Evolutionary conservation across 2,888 invertebrate genomes (phyloP).

Genomic region (Mythimna ferrago): DNA sequence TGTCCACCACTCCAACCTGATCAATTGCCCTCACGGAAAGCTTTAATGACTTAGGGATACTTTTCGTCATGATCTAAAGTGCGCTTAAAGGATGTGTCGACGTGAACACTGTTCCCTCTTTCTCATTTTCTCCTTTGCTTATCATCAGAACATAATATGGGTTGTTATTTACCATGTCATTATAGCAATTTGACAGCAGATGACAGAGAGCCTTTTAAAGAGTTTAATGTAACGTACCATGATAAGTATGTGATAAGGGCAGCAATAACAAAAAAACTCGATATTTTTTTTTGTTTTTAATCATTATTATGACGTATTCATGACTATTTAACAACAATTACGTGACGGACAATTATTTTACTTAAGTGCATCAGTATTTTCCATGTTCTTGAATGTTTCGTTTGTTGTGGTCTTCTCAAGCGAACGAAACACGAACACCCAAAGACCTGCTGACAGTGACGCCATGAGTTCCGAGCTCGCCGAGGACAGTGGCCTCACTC

Average conservation of each 20-base stretch:
- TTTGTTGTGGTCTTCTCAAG: not conserved
- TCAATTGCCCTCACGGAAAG: not conserved
- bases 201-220: not conserved
- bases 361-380: constrained; percentile 17
- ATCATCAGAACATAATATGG: not conserved
- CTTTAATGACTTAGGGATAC: not conserved
- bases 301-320: not conserved
- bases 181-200: not conserved
- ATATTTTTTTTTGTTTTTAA: not conserved
- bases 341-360: not conserved
- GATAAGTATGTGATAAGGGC: not conserved
- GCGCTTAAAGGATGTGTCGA: not conserved
- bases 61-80: not conserved
- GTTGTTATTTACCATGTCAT: not conserved
- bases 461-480: not conserved
- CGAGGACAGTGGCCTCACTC: not conserved
- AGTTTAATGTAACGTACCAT: not conserved
- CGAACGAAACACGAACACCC: not conserved
- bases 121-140: not conserved
- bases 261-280: not conserved
- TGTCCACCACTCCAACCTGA: not conserved
- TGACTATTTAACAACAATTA: constrained; percentile 4
- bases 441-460: not conserved
- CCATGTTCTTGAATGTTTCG: not conserved
- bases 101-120: not conserved